Evolutionary conservation across 2,113 vertebrate species (phyloP).

Genomic region (Phaetusa simplex): DNA sequence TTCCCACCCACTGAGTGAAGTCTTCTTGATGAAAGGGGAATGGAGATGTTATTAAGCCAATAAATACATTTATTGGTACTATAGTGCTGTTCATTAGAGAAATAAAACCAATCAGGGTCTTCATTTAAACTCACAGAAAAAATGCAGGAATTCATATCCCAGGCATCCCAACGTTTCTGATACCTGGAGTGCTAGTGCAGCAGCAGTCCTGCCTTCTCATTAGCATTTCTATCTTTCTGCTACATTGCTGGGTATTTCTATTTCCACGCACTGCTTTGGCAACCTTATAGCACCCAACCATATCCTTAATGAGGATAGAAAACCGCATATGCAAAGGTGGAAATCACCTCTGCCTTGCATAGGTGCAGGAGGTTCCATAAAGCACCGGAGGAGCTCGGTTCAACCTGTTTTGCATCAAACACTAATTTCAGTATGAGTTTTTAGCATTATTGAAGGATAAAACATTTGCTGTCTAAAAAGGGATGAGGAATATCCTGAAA

Average conservation of each 20-base stretch:
- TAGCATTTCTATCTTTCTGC: background rate
- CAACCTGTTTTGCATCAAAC: background rate
- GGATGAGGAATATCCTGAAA: background rate
- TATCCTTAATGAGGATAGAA: rapidly evolving
- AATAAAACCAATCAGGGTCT: background rate
- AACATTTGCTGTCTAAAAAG: background rate
- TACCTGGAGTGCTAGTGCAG: background rate
- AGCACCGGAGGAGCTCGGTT: background rate
- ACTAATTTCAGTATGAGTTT: background rate
- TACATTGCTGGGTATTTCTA: background rate
- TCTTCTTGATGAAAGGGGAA: background rate
- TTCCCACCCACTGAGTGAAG: background rate
- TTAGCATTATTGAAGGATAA: background rate
- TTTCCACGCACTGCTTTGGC: background rate
- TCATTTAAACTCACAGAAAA: background rate
- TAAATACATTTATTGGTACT: background rate
- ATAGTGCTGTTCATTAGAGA: background rate
- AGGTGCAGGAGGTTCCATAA: background rate
- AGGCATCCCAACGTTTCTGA: background rate
- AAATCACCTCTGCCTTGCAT: background rate
- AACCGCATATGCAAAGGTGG: background rate
- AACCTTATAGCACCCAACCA: background rate
- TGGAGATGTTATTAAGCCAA: background rate
- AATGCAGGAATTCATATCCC: background rate
- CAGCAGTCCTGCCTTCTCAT: background rate